phyloP scores from a whole-genome alignment of 2,888 invertebrate species.

The Abscondita cerata region DNA sequence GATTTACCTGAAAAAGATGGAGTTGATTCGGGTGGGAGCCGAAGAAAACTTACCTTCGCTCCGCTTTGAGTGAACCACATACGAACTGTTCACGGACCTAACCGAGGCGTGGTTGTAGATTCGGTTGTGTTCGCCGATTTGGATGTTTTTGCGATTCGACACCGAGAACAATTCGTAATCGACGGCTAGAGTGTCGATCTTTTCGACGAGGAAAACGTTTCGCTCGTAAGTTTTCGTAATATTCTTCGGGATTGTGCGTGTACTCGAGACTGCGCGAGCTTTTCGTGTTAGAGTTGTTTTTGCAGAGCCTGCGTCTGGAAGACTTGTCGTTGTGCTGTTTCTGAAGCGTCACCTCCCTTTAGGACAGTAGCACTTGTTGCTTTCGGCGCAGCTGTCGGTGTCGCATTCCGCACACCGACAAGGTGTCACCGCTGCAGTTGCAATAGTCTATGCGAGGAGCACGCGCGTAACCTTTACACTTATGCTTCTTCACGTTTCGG shows the following conservation, averaged over 20 bases:
- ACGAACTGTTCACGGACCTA: conserved; percentile 42
- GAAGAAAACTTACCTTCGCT: conserved; percentile 29
- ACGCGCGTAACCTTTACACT: conserved; percentile 23
- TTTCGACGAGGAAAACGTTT: conserved; percentile 42
- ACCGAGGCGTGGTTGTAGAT: conserved; percentile 44
- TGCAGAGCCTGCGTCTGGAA: conserved; percentile 49
- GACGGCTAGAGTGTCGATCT: conserved; percentile 71
- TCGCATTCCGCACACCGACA: conserved; percentile 78
- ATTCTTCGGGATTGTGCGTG: conserved; percentile 62
- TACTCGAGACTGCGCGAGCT: conserved; percentile 63
- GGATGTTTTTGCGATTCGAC: conserved; percentile 59
- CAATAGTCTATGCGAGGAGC: conserved; percentile 63
- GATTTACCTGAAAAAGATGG: conserved; percentile 43
- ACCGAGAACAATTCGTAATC: conserved; percentile 76
- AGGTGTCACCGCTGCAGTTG: conserved; percentile 69
- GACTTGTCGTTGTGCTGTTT: conserved; percentile 60
- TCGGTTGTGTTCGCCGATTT: conserved; percentile 43
- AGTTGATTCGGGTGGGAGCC: not conserved
- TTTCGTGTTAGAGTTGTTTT: conserved; percentile 55
- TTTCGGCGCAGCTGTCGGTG: conserved; percentile 86
- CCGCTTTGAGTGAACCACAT: conserved; percentile 22
- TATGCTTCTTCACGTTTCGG: conserved; percentile 54
- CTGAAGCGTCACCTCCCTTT: conserved; percentile 55
- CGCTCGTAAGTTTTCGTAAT: conserved; percentile 59
- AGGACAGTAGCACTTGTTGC: conserved; percentile 87